Evolutionary conservation across 2,797 vertebrate genomes (phyloP), one percentile per base, ranked within the genome.

Genomic region (Hyperoplus lanceolatus): DNA sequence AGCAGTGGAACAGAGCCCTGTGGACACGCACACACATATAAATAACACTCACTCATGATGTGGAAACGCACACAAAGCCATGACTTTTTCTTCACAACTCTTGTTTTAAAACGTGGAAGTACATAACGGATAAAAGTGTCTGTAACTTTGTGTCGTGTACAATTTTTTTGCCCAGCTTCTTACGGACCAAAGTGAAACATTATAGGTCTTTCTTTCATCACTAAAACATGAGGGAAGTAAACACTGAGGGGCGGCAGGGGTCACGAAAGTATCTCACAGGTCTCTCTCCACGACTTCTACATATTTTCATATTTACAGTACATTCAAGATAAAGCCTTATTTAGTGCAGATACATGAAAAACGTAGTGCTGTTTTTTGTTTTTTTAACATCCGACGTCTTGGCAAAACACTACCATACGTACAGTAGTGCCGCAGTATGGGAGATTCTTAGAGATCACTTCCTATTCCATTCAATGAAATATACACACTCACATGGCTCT

Each of bases 321-420:
- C 93, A 95, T 94, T 95, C 93, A 91, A 83, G 89, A 90, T 94
- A 93, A 94, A 94, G 91, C 89, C 86, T 91, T 89, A 64, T 87
- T 92, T 92, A 92, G 93, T 94, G 93, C 91, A 92, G 92, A 89
- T 90, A 89, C 85, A 88, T 91, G 77, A 66, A 82, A 29, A 87
- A 87, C 54, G 63, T 84, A 87, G 88, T 89, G 85, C 85, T 65
- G 72, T 78, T 80, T 73, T 70, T 81, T 29, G 29, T 29, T 48
- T 88, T 88, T 45, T 45, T 70, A 79, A 77, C 74, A 51, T 80
- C 60, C 73, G 77, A 81, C 46, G 59, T 77, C 76, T 85, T 87
- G 63, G 63, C 66, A 64, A 78, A 73, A 71, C 70, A 68, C 59
- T 53, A 1, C 74, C 71, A 63, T 51, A 80, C 48, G 11, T 73